Evolutionary conservation across 2,888 invertebrate species (phyloP).

Genomic region (Xanthorhoe designata): DNA sequence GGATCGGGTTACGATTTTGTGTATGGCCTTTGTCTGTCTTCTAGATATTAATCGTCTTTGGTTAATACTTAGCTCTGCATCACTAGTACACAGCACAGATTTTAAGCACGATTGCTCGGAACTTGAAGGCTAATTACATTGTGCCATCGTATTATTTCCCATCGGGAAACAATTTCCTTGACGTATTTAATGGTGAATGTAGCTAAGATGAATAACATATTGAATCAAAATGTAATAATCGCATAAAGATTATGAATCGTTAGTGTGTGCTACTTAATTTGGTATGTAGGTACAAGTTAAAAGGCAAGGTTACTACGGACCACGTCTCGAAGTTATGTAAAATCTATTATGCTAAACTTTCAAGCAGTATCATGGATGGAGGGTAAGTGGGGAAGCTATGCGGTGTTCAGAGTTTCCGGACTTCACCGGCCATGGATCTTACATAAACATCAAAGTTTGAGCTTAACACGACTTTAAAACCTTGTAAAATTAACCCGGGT

Average conservation of each 20-base stretch:
- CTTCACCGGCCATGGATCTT: constrained; percentile 33
- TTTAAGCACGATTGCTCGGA: neutral
- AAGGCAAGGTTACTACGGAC: constrained; percentile 18
- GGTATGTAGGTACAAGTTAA: constrained; percentile 14
- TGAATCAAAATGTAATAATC: constrained; percentile 3
- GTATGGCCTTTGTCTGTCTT: too few species aligned
- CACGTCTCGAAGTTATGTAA: constrained; percentile 31
- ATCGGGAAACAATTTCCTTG: constrained; percentile 10
- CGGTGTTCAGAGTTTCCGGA: constrained; percentile 31
- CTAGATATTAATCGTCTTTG: too few species aligned
- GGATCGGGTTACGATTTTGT: too few species aligned
- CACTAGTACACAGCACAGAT: neutral
- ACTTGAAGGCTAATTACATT: neutral
- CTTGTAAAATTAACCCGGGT: constrained; percentile 61
- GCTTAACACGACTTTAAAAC: constrained; percentile 51
- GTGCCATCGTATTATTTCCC: neutral
- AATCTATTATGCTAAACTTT: constrained; percentile 36
- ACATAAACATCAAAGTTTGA: constrained; percentile 55
- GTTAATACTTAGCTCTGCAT: neutral
- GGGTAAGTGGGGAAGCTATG: constrained; percentile 30
- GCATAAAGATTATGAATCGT: constrained; percentile 17
- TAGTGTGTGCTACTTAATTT: constrained; percentile 6
- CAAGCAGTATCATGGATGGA: constrained; percentile 31
- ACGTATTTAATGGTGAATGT: constrained; percentile 4
- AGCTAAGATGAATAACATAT: neutral